Evolutionary conservation across 1,140 invertebrate species (phyloP), one percentile per base, ranked within the genome.

Genomic region (Drosophila sp.): DNA sequence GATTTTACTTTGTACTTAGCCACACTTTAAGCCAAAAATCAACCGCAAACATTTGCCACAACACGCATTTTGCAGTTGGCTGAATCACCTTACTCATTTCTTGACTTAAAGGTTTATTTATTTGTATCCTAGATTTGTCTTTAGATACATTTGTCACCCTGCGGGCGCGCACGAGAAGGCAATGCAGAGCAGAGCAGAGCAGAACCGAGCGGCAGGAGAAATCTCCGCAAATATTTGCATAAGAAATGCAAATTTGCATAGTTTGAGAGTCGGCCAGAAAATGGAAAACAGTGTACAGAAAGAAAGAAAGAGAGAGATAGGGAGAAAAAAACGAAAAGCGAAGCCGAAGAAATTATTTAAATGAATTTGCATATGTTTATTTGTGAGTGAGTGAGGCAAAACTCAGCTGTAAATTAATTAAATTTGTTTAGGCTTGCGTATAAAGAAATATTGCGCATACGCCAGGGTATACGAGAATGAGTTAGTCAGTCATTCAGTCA

Each of bases 181-280:
- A 10, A 4, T 38, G 35, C 35, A 0, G 11, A 38, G 35, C 10
- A 11, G 27, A 27, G 23, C 17, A 23, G n/a, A 41, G n/a, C 40
- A 11, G 40, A 50, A 27, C 10, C 7, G 4, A 23, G 44, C 10
- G 44, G 44, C 4, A 50, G 44, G 44, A 50, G 44, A 50, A 65
- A 63, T 79, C 66, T 66, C 65, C 62, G 55, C 66, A 80, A 78
- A 74, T 64, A 80, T 80, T 80, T 80, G 71, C 75, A 74, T 73
- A 75, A 80, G 75, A 70, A 78, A 70, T 80, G 64, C 66, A 80
- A 80, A 78, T 80, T 80, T 74, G 64, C 75, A 74, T 80, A 70
- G 78, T 70, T 80, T 74, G 73, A 38, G 60, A 56, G 33, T 11
- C 4, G 38, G 40, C 11, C 47, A 25, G 44, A 50, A 50, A 25